Evolutionary conservation across 2,888 invertebrate species (phyloP), one percentile per base, ranked within the genome.

Genomic region (Dryadula phaetusa): DNA sequence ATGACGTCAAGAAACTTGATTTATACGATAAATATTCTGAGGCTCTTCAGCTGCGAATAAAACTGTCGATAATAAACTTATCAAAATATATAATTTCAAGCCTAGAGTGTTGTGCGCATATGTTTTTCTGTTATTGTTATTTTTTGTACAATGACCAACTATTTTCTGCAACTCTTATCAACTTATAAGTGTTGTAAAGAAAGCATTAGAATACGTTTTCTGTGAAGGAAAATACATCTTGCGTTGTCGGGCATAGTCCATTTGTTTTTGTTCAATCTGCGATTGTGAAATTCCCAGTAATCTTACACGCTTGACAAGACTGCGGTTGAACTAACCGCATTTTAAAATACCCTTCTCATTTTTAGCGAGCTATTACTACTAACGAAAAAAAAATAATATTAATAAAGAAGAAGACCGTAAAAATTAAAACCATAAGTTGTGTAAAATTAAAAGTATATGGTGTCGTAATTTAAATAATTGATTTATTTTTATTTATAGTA

Each of bases 1-100:
- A 75, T 87, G 85, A 87, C 86, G 86, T 84, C 83, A 86, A 68
- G 70, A 67, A 76, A 77, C 79, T 79, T 81, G 82, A 84, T 84
- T 83, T 82, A 81, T 79, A 78, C 74, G 75, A 79, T 78, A 80
- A 80, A 80, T 79, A 79, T 79, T 79, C 76, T 74, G 74, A 77
- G 62, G 40, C 66, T 71, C 69, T 66, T 69, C 66, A 69, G 67
- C 64, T 66, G 66, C 64, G 58, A 71, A 71, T 66, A 69, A 66
- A 69, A 71, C 69, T 71, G 69, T 71, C 69, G 66, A 67, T 64
- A 66, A 64, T 69, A 67, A 69, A 71, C 58, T 62, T 64, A 67
- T 66, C 65, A 52, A 61, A 71, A 64, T 34, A 42, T 62, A 28
- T 60, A 60, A 76, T 75, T 74, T 73, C 74, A 72, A 74, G 22